Evolutionary conservation across 1,140 invertebrate species (phyloP).

Genomic region (Lepidurus apus): DNA sequence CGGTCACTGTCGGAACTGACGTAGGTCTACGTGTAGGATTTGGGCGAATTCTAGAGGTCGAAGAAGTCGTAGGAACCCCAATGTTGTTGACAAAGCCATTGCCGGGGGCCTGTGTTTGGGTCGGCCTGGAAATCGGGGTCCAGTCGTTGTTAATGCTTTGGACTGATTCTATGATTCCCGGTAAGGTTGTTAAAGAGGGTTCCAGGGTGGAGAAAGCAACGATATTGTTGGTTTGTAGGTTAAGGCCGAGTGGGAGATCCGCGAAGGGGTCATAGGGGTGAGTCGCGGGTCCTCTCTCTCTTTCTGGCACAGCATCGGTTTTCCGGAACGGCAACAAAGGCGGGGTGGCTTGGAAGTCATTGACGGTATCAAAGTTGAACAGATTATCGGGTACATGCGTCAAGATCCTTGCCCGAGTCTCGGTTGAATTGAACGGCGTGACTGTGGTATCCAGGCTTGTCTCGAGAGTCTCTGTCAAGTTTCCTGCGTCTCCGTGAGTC

Average conservation of each 20-base stretch:
- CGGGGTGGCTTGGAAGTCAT: neutral
- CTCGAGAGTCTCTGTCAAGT: neutral
- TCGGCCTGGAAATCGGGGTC: constrained; percentile 15
- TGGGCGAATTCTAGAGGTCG: neutral
- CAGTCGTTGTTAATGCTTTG: constrained; percentile 5
- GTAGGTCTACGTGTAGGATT: neutral
- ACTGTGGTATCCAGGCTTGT: neutral
- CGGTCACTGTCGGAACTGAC: neutral
- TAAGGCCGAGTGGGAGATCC: neutral
- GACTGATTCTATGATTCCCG: constrained; percentile 8
- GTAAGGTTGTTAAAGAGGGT: neutral
- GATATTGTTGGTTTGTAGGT: constrained; percentile 16
- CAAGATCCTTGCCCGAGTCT: neutral
- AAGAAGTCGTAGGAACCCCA: neutral
- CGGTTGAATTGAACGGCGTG: neutral
- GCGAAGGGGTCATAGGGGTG: neutral
- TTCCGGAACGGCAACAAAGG: neutral
- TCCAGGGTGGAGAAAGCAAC: constrained; percentile 7
- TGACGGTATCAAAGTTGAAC: neutral
- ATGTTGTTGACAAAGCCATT: neutral
- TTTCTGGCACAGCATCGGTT: neutral
- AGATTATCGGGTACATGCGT: neutral
- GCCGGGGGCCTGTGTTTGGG: neutral
- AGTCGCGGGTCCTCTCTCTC: neutral
- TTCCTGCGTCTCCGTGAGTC: neutral